A percentile compares a stretch with the other conserved stretches of the same genome.
Evolutionary conservation across 2,113 vertebrate genomes (phyloP).

Genomic region (Leptodactylus fuscus): DNA sequence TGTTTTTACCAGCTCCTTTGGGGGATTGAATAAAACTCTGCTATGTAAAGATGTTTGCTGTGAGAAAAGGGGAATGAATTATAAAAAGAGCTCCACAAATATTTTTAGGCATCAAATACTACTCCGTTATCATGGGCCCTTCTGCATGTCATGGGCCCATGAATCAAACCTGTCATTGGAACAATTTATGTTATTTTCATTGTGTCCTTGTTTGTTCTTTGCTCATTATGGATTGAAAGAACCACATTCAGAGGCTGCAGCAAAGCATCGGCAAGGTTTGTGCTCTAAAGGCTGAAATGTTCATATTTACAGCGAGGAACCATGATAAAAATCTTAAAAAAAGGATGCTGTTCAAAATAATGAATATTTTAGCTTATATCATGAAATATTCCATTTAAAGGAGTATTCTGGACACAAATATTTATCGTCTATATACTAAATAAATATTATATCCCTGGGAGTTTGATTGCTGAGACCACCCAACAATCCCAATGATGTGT

Average conservation of each 20-base stretch:
- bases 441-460: background rate
- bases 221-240: background rate
- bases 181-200: background rate
- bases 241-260: background rate
- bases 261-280: background rate
- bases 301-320: background rate
- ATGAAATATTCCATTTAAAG: background rate
- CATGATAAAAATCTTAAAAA: background rate
- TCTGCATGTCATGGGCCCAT: background rate
- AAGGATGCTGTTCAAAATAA: background rate
- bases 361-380: background rate
- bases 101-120: conserved; percentile 15
- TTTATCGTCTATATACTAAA: background rate
- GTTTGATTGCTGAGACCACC: background rate
- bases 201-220: conserved; percentile 20
- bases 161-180: conserved; percentile 6
- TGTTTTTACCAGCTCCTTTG: conserved; percentile 34
- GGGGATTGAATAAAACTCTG: conserved; percentile 45
- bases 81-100: conserved; percentile 29
- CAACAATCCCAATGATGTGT: background rate
- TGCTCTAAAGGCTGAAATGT: background rate
- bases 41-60: conserved; percentile 39
- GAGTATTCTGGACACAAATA: background rate
- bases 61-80: conserved; percentile 41
- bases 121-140: background rate